Evolutionary conservation across 2,113 vertebrate genomes (phyloP), one percentile per base, ranked within the genome.

Genomic region (Brachionichthys hirsutus): DNA sequence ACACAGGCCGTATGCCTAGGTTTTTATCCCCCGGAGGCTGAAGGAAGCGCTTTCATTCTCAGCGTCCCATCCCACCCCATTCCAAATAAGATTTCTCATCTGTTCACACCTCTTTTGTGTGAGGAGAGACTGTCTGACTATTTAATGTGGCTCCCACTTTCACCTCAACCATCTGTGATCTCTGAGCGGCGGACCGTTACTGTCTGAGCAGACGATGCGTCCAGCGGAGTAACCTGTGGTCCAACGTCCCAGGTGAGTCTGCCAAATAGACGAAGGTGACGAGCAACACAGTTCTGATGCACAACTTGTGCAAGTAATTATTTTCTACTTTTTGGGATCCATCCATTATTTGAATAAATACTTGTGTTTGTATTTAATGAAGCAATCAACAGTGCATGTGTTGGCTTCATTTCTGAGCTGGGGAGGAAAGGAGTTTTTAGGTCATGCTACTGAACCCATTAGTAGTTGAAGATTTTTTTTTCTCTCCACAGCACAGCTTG

Each of bases 371-470:
- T 57, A 74, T 61, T 61, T 67, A 78, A 78, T 51, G 49, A 80
- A 58, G 47, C 16, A 54, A 58, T 72, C 44, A 63, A 55, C 57
- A 66, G 69, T 54, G 56, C 38, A 40, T 51, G 38, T 48, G 36
- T 50, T 13, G 43, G 50, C 24, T 30, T 30, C 24, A 8, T 30
- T 30, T 43, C 35, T 49, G 47, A 24, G 58, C 18, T 41, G 16
- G 67, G 51, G 20, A 64, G 24, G 44, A 51, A 22, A 40, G n/a
- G 46, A 69, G 76, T 87, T 89, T 87, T 77, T 83, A 80, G 83
- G 87, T 87, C 87, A 87, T 67, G 66, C 67, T 62, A 70, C 70
- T 67, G 68, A 87, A 77, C 68, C 76, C 66, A 76, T 88, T 87
- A 84, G 75, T 74, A 79, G 73, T 58, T 71, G 56, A 6, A 78